Evolutionary conservation across 2,113 vertebrate genomes (phyloP).

Genomic region (Hiodon tergisus): DNA sequence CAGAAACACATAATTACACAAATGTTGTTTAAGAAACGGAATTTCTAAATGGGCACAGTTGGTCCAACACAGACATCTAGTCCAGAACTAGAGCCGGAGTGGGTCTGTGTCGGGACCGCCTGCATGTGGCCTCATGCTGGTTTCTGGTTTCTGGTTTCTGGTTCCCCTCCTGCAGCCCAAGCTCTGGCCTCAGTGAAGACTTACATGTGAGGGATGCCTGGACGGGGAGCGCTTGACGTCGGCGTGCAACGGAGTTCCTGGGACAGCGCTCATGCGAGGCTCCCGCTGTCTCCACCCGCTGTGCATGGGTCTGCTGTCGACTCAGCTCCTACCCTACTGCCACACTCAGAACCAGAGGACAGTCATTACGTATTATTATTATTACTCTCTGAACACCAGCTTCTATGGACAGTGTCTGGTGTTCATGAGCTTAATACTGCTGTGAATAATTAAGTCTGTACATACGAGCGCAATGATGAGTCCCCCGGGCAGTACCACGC

Average conservation of each 20-base stretch:
- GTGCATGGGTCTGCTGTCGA: neutral
- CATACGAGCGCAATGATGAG: neutral
- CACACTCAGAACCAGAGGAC: slow-evolving; percentile 11
- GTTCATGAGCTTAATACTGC: neutral
- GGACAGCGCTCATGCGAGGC: slow-evolving; percentile 12
- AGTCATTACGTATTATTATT: slow-evolving; percentile 9
- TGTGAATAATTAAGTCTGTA: slow-evolving; percentile 7
- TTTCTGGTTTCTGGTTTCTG: neutral
- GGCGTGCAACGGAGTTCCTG: no score
- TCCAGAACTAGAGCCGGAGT: neutral
- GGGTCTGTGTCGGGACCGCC: neutral
- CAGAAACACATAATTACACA: neutral
- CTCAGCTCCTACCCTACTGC: neutral
- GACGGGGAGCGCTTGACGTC: no score
- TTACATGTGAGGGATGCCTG: slow-evolving; percentile 45
- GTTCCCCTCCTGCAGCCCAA: slow-evolving; percentile 45
- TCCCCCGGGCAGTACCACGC: neutral
- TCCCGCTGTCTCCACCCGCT: neutral
- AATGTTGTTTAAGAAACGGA: no score
- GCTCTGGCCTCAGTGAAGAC: slow-evolving; percentile 50
- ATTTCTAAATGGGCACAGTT: neutral
- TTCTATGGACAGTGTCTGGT: neutral
- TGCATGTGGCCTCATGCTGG: no score
- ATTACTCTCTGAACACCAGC: neutral
- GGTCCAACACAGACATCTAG: neutral